phyloP scores from a whole-genome alignment of 2,888 invertebrate genomes.

The Hololepta plana region DNA sequence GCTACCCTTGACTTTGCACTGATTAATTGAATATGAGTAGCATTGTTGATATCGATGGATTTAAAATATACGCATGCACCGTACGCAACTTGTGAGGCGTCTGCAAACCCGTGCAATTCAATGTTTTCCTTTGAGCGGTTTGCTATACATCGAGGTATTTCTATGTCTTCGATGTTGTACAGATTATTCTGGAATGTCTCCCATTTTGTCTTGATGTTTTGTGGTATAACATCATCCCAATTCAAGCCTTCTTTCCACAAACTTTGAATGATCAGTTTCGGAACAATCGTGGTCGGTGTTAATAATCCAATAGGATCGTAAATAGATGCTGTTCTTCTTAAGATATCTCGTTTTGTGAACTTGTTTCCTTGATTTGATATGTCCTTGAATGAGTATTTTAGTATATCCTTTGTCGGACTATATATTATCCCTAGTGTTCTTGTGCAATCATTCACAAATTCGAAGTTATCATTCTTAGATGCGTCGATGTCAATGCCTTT shows the following conservation, averaged over 20 bases:
- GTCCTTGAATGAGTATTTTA: constrained; percentile 1
- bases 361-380: background rate
- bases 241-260: constrained; percentile 5
- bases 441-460: too few species aligned
- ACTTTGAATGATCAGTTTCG: constrained; percentile 8
- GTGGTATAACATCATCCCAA: constrained; percentile 7
- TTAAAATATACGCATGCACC: constrained; percentile 5
- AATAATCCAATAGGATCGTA: constrained; percentile 8
- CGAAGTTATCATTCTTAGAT: background rate
- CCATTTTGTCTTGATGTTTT: constrained; percentile 5
- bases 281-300: constrained; percentile 5
- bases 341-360: constrained; percentile 7
- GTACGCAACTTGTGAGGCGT: too few species aligned
- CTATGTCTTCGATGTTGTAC: constrained; percentile 4
- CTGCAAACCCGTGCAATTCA: too few species aligned
- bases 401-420: constrained; percentile 3
- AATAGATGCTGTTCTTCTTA: constrained; percentile 6
- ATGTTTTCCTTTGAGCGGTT: too few species aligned
- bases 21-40: background rate
- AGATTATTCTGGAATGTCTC: too few species aligned
- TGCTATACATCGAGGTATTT: constrained; percentile 5
- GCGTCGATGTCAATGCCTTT: background rate
- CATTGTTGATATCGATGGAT: background rate
- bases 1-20: constrained; percentile 2
- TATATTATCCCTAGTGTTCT: constrained; percentile 6